A percentile compares a stretch with the other conserved stretches of the same genome.
Conservation (phyloP, 2,888 invertebrate genomes). For the Macropis europaea region DNA sequence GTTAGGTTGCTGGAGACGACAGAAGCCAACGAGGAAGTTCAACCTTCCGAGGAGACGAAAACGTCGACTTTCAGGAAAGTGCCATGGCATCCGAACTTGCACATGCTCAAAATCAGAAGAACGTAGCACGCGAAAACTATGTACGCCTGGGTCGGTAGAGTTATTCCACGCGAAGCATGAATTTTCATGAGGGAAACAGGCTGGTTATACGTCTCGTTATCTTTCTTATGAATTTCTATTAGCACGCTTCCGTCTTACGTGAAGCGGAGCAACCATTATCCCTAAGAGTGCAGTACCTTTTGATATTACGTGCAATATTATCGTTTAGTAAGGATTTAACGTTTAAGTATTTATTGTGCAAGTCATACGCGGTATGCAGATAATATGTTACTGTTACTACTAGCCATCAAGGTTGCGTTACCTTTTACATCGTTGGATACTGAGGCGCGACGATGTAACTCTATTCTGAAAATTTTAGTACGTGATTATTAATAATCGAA, state of each 20-base stretch:
- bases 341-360: slow-evolving; percentile 53
- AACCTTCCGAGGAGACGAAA: slow-evolving; percentile 59
- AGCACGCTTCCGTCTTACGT: too few species aligned
- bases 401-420: slow-evolving; percentile 50
- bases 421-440: not conserved
- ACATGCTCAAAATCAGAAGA: slow-evolving; percentile 78
- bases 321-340: slow-evolving; percentile 39
- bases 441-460: slow-evolving; percentile 13
- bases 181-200: not conserved
- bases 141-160: slow-evolving; percentile 4
- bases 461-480: not conserved
- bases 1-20: slow-evolving; percentile 43
- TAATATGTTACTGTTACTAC: slow-evolving; percentile 23
- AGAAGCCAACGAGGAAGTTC: slow-evolving; percentile 57
- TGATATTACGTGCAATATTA: slow-evolving; percentile 58
- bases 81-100: slow-evolving; percentile 80
- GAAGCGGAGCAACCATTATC: slow-evolving; percentile 21
- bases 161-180: not conserved
- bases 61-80: slow-evolving; percentile 79
- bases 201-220: not conserved
- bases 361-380: slow-evolving; percentile 28
- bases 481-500: slow-evolving; percentile 23
- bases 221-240: too few species aligned
- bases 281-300: slow-evolving; percentile 44
- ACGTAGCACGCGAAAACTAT: slow-evolving; percentile 34